phyloP scores from a whole-genome alignment of 2,113 vertebrate species.

The Heterochromis multidens region DNA sequence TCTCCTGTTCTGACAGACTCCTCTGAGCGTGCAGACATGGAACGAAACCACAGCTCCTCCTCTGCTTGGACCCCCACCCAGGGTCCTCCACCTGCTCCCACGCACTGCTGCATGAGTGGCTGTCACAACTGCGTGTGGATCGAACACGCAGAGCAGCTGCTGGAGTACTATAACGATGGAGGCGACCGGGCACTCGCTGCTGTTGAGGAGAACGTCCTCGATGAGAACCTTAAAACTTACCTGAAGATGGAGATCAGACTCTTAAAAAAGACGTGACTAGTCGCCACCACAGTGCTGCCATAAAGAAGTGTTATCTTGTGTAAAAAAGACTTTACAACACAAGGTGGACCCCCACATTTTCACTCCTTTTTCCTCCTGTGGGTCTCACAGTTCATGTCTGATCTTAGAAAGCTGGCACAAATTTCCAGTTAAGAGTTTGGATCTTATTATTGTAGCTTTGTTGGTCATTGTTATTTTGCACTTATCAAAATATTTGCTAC shows the following conservation, averaged over 20 bases:
- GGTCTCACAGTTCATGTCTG: background rate
- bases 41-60: fast-evolving
- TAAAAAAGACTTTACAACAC: background rate
- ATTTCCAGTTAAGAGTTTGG: background rate
- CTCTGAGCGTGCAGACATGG: fast-evolving
- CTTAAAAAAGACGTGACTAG: slow-evolving; percentile 54
- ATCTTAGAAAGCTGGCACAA: background rate
- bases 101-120: slow-evolving; percentile 91
- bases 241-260: slow-evolving; percentile 88
- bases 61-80: background rate
- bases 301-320: no score
- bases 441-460: background rate
- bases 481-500: background rate
- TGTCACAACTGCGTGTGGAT: slow-evolving; percentile 95
- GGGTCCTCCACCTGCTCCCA: slow-evolving; percentile 71
- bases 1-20: fast-evolving
- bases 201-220: slow-evolving; percentile 81
- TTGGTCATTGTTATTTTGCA: background rate
- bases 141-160: slow-evolving; percentile 80
- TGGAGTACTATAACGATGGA: slow-evolving; percentile 78
- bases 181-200: slow-evolving; percentile 77
- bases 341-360: background rate
- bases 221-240: slow-evolving; percentile 88
- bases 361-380: background rate
- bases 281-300: background rate